Base-by-base conservation (phyloP, 1,140 invertebrate species). In the Drosophila pectinifera region DNA sequence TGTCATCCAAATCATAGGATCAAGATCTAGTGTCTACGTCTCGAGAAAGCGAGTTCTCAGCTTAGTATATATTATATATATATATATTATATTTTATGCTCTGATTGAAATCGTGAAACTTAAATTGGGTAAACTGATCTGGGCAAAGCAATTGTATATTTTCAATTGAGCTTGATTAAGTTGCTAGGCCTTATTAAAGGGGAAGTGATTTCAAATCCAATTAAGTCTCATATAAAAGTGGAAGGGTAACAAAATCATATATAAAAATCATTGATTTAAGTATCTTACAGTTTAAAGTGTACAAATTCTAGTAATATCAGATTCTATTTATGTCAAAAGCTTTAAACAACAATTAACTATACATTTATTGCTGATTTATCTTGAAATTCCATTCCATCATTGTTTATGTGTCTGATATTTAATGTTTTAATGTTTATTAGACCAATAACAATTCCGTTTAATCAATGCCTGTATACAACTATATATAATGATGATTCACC, bases 401-500 rank as follows among this genome's bases (percentile, higher is more conserved):
- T 28, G 18, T n/a, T 31, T 18, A 20, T 31, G 41, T 24, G 22
- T 20, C 22, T 38, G 20, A 28, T 11, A 20, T 22, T 57, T 31
- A 24, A 7, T 3, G 6, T 49, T 28, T 36, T 13, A 36, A 13
- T 36, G 34, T 13, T 13, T 36, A 36, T 13, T 36, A 36, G 6
- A 4, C 14, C 34, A n/a, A 7, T 14, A 38, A 38, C 11, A 31
- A 13, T 18, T 49, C 10, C 13, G 26, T 13, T 18, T 11, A 13
- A 13, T 49, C 26, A 22, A 51, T 36, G 14, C 16, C 36, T n/a
- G 11, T 57, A 6, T 31, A 28, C 4, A 8, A 31, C 13, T 56
- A 67, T 41, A 31, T 63, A 41, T 62, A 41, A 39, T 20, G 34
- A 67, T 67, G 63, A 67, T 18, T 67, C 43, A 67, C 18, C 24